Conservation (phyloP, 2,888 invertebrate genomes). For the Lepeophtheirus nordmannii region DNA sequence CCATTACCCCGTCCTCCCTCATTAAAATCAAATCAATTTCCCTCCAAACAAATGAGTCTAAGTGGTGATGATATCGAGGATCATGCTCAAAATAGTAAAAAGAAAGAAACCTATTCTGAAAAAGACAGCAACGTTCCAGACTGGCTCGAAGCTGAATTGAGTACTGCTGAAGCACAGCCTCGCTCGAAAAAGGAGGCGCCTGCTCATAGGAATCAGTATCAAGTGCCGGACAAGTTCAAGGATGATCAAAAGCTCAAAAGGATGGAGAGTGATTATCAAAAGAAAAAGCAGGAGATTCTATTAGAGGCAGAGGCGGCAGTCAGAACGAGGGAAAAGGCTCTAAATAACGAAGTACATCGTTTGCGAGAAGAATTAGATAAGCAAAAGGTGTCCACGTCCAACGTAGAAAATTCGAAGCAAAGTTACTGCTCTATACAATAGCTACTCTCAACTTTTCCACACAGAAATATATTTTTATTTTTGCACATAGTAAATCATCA, state of each 20-base stretch:
- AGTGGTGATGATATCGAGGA: not conserved
- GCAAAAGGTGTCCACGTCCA: constrained; percentile 5
- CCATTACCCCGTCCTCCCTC: constrained; percentile 34
- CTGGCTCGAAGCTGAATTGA: constrained; percentile 36
- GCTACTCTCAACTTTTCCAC: not conserved
- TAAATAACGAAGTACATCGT: constrained; percentile 17
- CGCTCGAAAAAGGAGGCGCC: not conserved
- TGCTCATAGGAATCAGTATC: not conserved
- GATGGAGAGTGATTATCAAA: constrained; percentile 19
- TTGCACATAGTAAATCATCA: too few relatives aligned
- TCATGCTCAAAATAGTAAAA: not conserved
- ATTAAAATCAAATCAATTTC: not conserved
- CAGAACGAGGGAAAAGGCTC: constrained; percentile 19
- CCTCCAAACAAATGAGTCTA: not conserved
- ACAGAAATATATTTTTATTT: too few relatives aligned
- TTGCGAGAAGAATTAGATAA: constrained; percentile 22
- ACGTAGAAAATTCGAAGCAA: not conserved
- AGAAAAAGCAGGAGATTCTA: constrained; percentile 23
- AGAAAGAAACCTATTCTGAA: constrained; percentile 26
- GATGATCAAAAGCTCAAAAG: constrained; percentile 10
- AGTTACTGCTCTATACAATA: not conserved
- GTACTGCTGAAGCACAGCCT: constrained; percentile 31
- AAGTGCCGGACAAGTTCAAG: not conserved
- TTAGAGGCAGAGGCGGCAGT: constrained; percentile 20
- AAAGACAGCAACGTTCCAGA: constrained; percentile 31